A percentile compares a stretch with the other conserved stretches of the same genome.
phyloP scores from a whole-genome alignment of 2,888 invertebrate species.

The Taenaris catops region DNA sequence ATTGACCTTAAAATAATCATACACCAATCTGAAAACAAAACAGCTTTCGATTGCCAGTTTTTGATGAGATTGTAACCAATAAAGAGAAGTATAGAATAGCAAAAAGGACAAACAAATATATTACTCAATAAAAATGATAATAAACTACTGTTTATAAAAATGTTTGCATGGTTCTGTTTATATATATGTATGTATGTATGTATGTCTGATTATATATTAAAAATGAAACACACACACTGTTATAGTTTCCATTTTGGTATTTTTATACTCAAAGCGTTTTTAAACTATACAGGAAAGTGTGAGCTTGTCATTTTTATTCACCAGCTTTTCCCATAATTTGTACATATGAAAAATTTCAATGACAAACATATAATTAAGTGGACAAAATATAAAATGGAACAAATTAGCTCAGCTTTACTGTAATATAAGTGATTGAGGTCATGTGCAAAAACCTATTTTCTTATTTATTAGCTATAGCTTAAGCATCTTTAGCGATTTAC shows the following conservation, averaged over 20 bases:
- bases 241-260: constrained; percentile 52
- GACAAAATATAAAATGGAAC: constrained; percentile 4
- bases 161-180: too few species aligned
- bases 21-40: too few species aligned
- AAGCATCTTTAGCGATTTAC: constrained; percentile 56
- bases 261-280: constrained; percentile 61
- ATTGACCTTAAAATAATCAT: too few species aligned
- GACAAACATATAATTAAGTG: constrained; percentile 2
- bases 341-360: constrained; percentile 23
- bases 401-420: constrained; percentile 27
- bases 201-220: too few species aligned
- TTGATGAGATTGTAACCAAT: too few species aligned
- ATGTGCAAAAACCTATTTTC: constrained; percentile 46
- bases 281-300: constrained; percentile 71
- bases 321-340: constrained; percentile 46
- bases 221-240: constrained; percentile 34
- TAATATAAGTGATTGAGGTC: constrained; percentile 36
- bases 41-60: too few species aligned
- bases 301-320: constrained; percentile 65
- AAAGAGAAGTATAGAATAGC: too few species aligned
- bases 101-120: too few species aligned
- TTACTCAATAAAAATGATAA: too few species aligned
- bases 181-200: too few species aligned
- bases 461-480: constrained; percentile 62
- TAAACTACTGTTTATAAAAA: too few species aligned